Conservation (phyloP, 2,113 vertebrate species). For the Dromiciops gliroides region DNA sequence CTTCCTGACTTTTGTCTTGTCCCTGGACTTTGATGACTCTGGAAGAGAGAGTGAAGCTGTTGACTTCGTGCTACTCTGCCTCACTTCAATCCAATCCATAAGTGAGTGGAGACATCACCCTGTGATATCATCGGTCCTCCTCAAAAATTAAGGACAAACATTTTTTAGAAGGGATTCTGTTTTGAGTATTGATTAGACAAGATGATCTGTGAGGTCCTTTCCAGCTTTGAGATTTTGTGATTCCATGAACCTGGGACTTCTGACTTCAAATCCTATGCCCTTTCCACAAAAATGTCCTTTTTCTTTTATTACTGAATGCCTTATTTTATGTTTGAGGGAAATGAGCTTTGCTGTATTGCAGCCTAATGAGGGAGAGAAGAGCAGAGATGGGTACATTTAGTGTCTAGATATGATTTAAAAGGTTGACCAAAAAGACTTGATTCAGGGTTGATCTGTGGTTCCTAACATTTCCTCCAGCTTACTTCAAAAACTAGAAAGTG, state of each 20-base stretch:
- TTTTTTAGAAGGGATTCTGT: not conserved
- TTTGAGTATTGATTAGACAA: not conserved
- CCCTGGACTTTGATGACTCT: not conserved
- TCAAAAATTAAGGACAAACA: too few species aligned
- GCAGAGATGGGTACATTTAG: not conserved
- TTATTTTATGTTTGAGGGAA: not conserved
- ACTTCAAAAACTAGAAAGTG: not conserved
- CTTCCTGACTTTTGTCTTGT: not conserved
- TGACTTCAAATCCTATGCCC: not conserved
- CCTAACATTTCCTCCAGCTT: not conserved
- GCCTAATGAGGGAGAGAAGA: not conserved
- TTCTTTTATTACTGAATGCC: conserved; percentile 7
- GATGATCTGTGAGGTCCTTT: not conserved
- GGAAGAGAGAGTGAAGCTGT: not conserved
- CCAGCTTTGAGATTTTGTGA: not conserved
- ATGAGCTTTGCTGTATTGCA: not conserved
- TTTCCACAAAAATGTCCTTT: not conserved
- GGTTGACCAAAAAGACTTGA: conserved; percentile 19
- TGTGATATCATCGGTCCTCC: not conserved
- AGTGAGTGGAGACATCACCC: not conserved
- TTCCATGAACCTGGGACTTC: not conserved
- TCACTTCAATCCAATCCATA: not conserved
- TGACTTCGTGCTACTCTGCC: not conserved
- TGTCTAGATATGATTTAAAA: conserved; percentile 1
- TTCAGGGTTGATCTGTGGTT: not conserved